Evolutionary conservation across 2,888 invertebrate genomes (phyloP).

Genomic region (Argyresthia goedartella): DNA sequence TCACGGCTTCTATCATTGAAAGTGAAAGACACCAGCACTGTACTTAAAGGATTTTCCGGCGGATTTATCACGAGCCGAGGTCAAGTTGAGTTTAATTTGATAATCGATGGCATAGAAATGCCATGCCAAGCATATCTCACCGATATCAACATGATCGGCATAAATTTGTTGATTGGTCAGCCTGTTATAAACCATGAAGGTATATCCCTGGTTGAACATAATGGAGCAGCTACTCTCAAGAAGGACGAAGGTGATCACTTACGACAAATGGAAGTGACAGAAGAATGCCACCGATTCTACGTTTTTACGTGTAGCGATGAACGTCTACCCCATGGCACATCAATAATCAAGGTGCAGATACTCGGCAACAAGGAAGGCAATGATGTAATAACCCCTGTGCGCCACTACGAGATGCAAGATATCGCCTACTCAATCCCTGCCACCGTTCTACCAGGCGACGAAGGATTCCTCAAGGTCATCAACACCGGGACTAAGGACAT

Average conservation of each 20-base stretch:
- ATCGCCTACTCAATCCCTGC: constrained; percentile 1
- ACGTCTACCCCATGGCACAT: not conserved
- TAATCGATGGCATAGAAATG: not conserved
- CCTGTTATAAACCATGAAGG: constrained; percentile 2
- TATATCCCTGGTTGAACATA: not conserved
- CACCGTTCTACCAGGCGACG: not conserved
- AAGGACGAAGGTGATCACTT: too few species aligned
- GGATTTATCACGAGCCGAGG: not conserved
- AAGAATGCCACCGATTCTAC: not conserved
- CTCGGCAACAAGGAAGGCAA: not conserved
- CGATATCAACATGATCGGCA: not conserved
- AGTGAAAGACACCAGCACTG: constrained; percentile 2
- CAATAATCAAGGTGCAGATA: not conserved
- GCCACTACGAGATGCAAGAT: constrained; percentile 1
- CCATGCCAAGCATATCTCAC: constrained; percentile 1
- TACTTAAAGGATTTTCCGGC: constrained; percentile 1
- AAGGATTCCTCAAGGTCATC: constrained; percentile 3
- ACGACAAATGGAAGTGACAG: not conserved
- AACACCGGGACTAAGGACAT: not conserved
- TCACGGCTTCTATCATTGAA: not conserved
- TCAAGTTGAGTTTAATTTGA: constrained; percentile 7
- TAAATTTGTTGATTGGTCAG: constrained; percentile 1
- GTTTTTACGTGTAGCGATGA: not conserved
- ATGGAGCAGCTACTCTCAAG: not conserved
- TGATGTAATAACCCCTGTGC: not conserved